Evolutionary conservation across 2,113 vertebrate genomes (phyloP).

Genomic region (Cryptomyrus ogoouensis): DNA sequence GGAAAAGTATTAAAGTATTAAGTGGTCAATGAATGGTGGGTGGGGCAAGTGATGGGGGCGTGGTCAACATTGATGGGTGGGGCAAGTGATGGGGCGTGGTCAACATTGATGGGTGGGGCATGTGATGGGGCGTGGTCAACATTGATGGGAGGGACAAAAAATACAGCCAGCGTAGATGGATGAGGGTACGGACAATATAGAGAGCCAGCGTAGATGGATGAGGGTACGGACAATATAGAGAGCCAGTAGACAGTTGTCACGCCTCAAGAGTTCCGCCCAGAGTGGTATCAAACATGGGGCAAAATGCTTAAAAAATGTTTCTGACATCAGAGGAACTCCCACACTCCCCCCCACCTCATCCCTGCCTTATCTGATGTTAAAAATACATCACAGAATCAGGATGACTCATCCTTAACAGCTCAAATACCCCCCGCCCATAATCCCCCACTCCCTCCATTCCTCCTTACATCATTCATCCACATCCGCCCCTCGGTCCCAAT

Average conservation of each 20-base stretch:
- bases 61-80: not conserved
- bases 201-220: not conserved
- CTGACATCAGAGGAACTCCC: not conserved
- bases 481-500: slow-evolving; percentile 39
- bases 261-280: not conserved
- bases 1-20: not conserved
- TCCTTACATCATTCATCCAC: slow-evolving; percentile 30
- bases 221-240: not conserved
- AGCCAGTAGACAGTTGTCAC: not conserved
- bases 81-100: not conserved
- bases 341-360: not conserved
- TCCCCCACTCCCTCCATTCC: slow-evolving; percentile 26
- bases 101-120: not conserved
- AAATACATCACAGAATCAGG: slow-evolving; percentile 11
- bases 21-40: not conserved
- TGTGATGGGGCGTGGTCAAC: not conserved
- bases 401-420: slow-evolving; percentile 13
- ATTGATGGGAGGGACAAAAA: not conserved
- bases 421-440: slow-evolving; percentile 15
- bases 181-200: not conserved
- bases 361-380: slow-evolving; percentile 11
- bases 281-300: not conserved
- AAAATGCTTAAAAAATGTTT: not conserved
- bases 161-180: not conserved
- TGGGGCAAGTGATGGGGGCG: not conserved